Evolutionary conservation across 2,113 vertebrate species (phyloP).

Genomic region (Proteles cristata): DNA sequence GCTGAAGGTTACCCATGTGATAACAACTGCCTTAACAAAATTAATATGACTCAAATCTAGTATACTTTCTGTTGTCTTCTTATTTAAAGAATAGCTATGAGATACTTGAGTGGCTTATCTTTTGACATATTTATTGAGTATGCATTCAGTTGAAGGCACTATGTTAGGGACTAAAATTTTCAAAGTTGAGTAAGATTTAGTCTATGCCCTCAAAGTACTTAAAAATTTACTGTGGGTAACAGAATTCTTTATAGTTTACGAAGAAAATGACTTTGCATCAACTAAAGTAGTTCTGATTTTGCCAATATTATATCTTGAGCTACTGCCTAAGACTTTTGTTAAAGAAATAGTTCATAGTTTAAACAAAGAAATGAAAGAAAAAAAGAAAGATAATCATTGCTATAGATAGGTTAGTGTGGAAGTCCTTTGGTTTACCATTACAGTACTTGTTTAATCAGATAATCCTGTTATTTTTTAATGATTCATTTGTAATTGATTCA

Average conservation of each 20-base stretch:
- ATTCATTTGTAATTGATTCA: neutral
- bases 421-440: neutral
- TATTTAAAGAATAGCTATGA: neutral
- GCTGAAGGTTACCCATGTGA: neutral
- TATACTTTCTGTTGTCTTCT: neutral
- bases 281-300: slow-evolving; percentile 7
- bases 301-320: neutral
- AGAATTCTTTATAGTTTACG: neutral
- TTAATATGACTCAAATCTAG: neutral
- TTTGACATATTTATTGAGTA: slow-evolving; percentile 32
- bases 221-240: slow-evolving; percentile 15
- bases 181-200: slow-evolving; percentile 15
- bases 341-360: neutral
- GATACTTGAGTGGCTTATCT: neutral
- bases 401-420: neutral
- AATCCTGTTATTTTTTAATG: neutral
- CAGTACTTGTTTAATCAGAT: neutral
- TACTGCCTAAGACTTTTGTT: neutral
- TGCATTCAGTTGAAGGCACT: neutral
- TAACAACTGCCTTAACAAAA: neutral
- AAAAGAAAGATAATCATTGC: neutral
- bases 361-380: neutral
- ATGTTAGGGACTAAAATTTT: slow-evolving; percentile 6
- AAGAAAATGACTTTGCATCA: neutral
- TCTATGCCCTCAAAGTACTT: neutral